A percentile compares a stretch with the other conserved stretches of the same genome.
Evolutionary conservation across 2,888 invertebrate genomes (phyloP).

Genomic region (Spodoptera littoralis): DNA sequence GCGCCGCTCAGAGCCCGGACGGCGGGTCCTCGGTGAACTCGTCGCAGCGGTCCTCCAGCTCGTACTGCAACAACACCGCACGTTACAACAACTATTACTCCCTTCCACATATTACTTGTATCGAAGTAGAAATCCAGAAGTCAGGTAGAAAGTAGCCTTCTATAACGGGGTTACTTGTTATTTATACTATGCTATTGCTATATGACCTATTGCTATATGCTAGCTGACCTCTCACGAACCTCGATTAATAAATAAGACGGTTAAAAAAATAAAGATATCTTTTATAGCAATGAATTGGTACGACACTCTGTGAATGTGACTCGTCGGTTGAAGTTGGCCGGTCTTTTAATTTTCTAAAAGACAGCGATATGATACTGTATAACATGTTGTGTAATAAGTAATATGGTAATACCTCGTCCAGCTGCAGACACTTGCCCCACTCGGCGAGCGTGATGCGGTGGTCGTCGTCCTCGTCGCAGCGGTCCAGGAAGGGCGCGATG

Average conservation of each 20-base stretch:
- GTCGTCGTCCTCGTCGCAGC: constrained; percentile 96
- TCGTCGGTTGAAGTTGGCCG: too few species aligned
- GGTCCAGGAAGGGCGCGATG: constrained; percentile 98
- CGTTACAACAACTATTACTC: background rate
- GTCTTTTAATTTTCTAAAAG: background rate
- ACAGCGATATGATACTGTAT: background rate
- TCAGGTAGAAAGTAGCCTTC: too few species aligned
- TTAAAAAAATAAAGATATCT: too few species aligned
- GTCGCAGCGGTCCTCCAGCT: constrained; percentile 94
- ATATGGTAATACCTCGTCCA: constrained; percentile 90
- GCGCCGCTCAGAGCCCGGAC: constrained; percentile 12
- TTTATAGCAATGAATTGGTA: too few species aligned
- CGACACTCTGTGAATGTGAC: too few species aligned
- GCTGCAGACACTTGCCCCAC: constrained; percentile 96
- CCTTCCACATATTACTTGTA: background rate
- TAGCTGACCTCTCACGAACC: too few species aligned
- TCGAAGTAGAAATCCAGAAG: too few species aligned
- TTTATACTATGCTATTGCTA: too few species aligned
- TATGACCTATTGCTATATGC: too few species aligned
- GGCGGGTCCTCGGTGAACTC: constrained; percentile 89
- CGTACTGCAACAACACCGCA: constrained; percentile 87
- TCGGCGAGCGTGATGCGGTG: constrained; percentile 97
- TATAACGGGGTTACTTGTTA: too few species aligned
- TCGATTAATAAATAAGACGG: too few species aligned
- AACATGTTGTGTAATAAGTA: background rate